Conservation (phyloP, 1,140 invertebrate genomes). For the Eurosta solidaginis region DNA sequence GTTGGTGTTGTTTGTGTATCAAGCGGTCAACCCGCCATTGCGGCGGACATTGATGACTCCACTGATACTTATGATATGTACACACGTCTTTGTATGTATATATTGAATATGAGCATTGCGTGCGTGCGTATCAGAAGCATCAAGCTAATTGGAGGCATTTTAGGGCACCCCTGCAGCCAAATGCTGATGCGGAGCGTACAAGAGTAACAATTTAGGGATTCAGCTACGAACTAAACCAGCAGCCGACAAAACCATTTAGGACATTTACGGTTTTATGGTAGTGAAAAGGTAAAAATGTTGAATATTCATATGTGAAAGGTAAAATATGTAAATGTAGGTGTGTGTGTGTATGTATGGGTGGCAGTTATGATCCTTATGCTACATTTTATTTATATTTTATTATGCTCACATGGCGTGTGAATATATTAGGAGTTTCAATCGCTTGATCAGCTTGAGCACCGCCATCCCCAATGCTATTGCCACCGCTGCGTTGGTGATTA, state of each 20-base stretch:
- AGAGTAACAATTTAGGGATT: background rate
- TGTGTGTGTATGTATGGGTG: background rate
- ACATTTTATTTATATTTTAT: constrained; percentile 26
- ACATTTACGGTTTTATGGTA: constrained; percentile 21
- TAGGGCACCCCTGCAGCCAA: constrained; percentile 26
- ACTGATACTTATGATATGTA: no score
- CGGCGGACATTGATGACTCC: background rate
- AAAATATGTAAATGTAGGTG: background rate
- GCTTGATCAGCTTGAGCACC: background rate
- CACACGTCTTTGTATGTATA: no score
- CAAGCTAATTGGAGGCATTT: constrained; percentile 54
- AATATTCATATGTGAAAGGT: no score
- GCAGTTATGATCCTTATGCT: constrained; percentile 19
- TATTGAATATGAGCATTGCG: background rate
- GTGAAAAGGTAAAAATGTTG: background rate
- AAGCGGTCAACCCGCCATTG: background rate
- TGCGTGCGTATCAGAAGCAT: constrained; percentile 58
- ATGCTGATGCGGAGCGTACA: background rate
- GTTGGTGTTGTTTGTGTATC: background rate
- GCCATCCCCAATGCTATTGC: background rate
- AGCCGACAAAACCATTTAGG: constrained; percentile 12
- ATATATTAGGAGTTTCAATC: constrained; percentile 12
- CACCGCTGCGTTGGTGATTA: constrained; percentile 15
- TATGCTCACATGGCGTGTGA: constrained; percentile 21
- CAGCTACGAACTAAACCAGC: background rate